phyloP scores from a whole-genome alignment of 1,140 invertebrate species.

The Phenacoccus solenopsis region DNA sequence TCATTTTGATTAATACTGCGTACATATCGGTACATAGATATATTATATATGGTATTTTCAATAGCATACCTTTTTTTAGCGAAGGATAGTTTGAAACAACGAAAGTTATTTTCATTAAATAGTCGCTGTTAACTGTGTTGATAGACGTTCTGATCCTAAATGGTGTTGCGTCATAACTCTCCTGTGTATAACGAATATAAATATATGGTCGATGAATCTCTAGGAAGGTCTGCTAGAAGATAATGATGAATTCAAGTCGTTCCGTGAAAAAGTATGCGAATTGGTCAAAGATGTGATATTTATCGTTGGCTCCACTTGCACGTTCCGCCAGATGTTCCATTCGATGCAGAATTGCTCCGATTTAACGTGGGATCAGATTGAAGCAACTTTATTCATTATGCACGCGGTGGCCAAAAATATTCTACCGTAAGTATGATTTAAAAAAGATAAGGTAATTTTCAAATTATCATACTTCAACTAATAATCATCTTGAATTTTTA shows the following conservation, averaged over 20 bases:
- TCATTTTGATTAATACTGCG: slow-evolving; percentile 19
- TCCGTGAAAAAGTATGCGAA: slow-evolving; percentile 78
- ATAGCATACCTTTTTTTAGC: not conserved
- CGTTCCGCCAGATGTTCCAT: slow-evolving; percentile 83
- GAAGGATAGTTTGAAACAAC: not conserved
- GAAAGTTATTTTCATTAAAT: not conserved
- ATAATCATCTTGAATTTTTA: slow-evolving; percentile 35
- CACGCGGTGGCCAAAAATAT: slow-evolving; percentile 90
- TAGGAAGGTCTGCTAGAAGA: slow-evolving; percentile 78
- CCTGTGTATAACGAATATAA: not conserved
- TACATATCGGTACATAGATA: not conserved
- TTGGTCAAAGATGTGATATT: slow-evolving; percentile 96
- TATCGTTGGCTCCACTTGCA: slow-evolving; percentile 81
- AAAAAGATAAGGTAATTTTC: not conserved
- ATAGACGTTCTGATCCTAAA: not conserved
- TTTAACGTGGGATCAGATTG: slow-evolving; percentile 78
- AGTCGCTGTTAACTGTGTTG: slow-evolving; percentile 13
- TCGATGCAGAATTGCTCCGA: slow-evolving; percentile 42
- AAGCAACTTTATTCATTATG: slow-evolving; percentile 94
- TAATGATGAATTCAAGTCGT: slow-evolving; percentile 73
- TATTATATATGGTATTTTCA: not conserved
- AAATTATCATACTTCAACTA: not conserved
- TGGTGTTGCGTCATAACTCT: not conserved
- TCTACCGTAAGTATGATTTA: slow-evolving; percentile 62
- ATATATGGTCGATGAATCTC: slow-evolving; percentile 20